These are phyloP conservation scores for Ceuthmochares aereus DNA, from an alignment of 2,113 vertebrate genomes.

Conservation along the genomic window DNA sequence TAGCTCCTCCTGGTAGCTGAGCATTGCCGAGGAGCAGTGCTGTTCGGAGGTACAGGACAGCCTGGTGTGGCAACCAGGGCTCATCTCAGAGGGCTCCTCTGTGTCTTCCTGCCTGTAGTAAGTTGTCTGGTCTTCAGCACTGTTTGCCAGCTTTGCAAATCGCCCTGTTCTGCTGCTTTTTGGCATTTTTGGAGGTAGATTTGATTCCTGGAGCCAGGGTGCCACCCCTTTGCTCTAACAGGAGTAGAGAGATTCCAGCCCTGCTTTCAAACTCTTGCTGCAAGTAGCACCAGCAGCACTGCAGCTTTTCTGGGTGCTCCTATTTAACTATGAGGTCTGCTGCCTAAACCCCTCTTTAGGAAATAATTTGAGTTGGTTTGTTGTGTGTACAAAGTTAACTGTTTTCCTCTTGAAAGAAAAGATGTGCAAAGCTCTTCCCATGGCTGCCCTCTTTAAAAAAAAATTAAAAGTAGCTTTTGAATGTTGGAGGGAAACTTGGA, in stretches of 20 bases:
- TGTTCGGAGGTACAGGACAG: not conserved
- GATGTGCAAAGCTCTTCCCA: not conserved
- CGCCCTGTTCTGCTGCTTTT: not conserved
- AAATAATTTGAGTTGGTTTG: not conserved
- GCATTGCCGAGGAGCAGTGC: not conserved
- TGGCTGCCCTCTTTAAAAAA: not conserved
- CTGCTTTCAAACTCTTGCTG: not conserved
- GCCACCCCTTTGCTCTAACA: not conserved
- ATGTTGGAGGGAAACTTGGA: slow-evolving; percentile 58
- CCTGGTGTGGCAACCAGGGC: not conserved
- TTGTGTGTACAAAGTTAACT: not conserved
- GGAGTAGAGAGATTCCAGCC: not conserved
- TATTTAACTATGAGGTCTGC: not conserved
- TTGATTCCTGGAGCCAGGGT: not conserved
- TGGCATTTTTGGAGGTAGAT: not conserved
- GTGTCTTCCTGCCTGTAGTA: not conserved
- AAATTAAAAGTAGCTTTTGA: slow-evolving; percentile 9
- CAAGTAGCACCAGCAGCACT: not conserved
- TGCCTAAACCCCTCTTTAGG: not conserved
- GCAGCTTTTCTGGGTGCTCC: not conserved
- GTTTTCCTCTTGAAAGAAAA: not conserved
- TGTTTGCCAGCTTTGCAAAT: not conserved
- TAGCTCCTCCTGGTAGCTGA: not conserved
- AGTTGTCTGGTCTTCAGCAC: not conserved
- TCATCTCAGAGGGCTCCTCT: not conserved